Evolutionary conservation across 2,888 invertebrate genomes (phyloP), one percentile per base, ranked within the genome.

Genomic region (Lithosia quadra): DNA sequence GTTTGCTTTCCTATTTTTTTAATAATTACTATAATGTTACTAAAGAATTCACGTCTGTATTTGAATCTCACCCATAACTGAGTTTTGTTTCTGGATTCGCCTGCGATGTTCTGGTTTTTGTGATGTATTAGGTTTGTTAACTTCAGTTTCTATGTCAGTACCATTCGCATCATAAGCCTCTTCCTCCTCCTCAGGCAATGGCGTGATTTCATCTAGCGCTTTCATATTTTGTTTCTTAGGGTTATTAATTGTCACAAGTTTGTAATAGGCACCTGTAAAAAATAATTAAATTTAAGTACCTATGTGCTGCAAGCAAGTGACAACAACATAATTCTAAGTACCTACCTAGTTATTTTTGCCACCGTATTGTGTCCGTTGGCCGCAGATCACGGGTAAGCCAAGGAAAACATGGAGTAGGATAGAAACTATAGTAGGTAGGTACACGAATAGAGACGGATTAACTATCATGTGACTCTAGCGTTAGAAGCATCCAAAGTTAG

Each of bases 211-310:
- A 64, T 91, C 91, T 0, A 89, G 84, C 1, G 64, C 28, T 24
- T 63, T 93, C 88, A 59, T 88, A 87, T 71, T 88, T 90, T 63
- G 55, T 63, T 64, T 43, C 0, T 21, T 33, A 33, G 92, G 91
- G 75, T 91, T 95, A 62, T 96, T 96, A 7, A 96, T 95, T 13
- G 96, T 95, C 1, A 97, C 97, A 73, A 97, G 89, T 63, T 96
- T 96, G 83, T 96, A 95, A 74, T 94, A 95, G 74, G 91, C 89
- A 59, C 91, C 94, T 94, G 34, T 21, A 55, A 24, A 61, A 28
- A 24, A 53, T 33, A 10, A 24, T 22, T 3, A 5, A 63, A 58
- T 5, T 21, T 55, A 0, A 55, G 9, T 39, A 13, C 3, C n/a
- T n/a, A n/a, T n/a, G 2, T 39, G 8, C 10, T 13, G 15, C 15